Conservation (phyloP, 2,113 vertebrate species). For the Zosterops lateralis region DNA sequence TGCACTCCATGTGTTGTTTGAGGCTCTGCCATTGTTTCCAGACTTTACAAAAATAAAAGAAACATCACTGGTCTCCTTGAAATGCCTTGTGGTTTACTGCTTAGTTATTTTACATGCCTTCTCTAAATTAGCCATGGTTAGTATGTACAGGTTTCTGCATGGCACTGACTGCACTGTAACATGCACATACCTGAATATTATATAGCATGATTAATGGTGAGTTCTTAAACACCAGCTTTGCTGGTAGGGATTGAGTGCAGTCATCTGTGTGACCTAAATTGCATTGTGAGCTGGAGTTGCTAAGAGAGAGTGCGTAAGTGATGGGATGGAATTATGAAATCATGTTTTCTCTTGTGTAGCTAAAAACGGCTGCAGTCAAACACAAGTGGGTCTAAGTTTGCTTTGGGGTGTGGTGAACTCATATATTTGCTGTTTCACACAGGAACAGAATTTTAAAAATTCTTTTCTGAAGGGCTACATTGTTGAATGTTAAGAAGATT, state of each 20-base stretch:
- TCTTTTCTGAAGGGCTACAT: not conserved
- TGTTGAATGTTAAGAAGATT: not conserved
- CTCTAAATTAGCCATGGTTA: not conserved
- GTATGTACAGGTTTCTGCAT: not conserved
- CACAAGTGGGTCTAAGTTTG: not conserved
- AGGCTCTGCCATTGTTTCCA: not conserved
- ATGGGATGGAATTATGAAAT: conserved; percentile 25
- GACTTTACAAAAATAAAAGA: not conserved
- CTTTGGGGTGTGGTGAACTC: not conserved
- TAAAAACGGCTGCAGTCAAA: not conserved
- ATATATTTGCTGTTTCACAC: not conserved
- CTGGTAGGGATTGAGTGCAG: not conserved
- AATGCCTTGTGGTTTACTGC: not conserved
- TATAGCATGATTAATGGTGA: not conserved
- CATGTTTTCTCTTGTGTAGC: not conserved
- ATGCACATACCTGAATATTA: not conserved
- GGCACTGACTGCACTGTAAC: not conserved
- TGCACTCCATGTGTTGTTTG: not conserved
- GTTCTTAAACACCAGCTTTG: not conserved
- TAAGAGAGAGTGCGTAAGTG: not conserved
- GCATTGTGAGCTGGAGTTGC: not conserved
- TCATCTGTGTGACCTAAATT: conserved; percentile 24
- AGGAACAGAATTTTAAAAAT: not conserved
- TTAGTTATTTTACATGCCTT: conserved; percentile 9
- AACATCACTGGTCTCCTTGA: not conserved